A percentile compares a stretch with the other conserved stretches of the same genome.
Conservation (phyloP, 2,888 invertebrate genomes). For the Acleris emargana region DNA sequence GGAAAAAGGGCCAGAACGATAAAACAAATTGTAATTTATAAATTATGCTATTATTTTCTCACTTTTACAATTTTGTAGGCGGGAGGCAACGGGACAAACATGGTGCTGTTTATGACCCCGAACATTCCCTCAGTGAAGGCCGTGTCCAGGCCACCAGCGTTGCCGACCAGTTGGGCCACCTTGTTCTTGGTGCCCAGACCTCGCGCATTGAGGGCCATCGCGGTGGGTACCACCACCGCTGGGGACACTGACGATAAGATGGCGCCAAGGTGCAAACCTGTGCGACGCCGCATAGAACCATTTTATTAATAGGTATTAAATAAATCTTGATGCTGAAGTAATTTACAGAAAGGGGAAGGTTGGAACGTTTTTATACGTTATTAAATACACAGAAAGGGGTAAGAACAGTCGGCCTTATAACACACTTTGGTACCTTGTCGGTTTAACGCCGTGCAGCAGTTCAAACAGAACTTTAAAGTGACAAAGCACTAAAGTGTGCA, state of each 20-base stretch:
- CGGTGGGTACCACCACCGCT: constrained; percentile 96
- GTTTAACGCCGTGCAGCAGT: too few species aligned
- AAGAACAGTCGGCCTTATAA: too few species aligned
- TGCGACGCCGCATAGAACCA: neutral
- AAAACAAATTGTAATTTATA: too few species aligned
- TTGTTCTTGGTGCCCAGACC: constrained; percentile 96
- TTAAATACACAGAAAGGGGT: too few species aligned
- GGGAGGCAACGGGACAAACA: constrained; percentile 89
- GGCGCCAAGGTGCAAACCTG: constrained; percentile 90
- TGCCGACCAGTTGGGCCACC: constrained; percentile 95
- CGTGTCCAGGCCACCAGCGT: constrained; percentile 97
- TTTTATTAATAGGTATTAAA: too few species aligned
- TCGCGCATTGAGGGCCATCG: constrained; percentile 89
- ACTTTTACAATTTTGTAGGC: constrained; percentile 80
- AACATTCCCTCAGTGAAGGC: constrained; percentile 96
- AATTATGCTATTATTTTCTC: constrained; percentile 28
- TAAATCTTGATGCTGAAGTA: too few species aligned
- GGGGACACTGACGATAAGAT: constrained; percentile 97
- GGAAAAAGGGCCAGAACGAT: too few species aligned
- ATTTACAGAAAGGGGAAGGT: too few species aligned
- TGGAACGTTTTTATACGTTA: too few species aligned
- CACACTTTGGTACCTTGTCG: too few species aligned
- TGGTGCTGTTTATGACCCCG: constrained; percentile 93
- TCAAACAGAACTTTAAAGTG: too few species aligned
- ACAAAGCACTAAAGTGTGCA: too few species aligned